Evolutionary conservation across 2,797 vertebrate species (phyloP).

Genomic region (Liparis tanakae): DNA sequence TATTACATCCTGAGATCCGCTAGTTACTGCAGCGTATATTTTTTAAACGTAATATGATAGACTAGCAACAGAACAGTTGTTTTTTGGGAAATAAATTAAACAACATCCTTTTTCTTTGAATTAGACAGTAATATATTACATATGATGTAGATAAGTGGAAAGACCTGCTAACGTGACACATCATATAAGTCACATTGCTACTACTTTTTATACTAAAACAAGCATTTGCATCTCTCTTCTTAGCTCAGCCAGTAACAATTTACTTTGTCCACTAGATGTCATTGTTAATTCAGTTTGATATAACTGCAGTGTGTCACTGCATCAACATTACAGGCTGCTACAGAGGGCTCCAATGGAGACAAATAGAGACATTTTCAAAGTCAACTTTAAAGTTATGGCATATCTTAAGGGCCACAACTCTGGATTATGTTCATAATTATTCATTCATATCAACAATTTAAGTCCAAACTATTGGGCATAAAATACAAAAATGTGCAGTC

Average conservation of each 20-base stretch:
- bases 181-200: neutral
- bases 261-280: constrained; percentile 69
- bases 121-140: neutral
- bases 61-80: neutral
- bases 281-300: constrained; percentile 39
- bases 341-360: neutral
- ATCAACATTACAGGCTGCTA: neutral
- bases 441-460: no score
- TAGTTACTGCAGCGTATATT: neutral
- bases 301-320: neutral
- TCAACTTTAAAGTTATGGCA: no score
- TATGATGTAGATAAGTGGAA: neutral
- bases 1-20: neutral
- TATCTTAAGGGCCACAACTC: neutral
- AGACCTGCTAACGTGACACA: neutral
- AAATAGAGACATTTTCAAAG: neutral
- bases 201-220: neutral
- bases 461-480: no score
- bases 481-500: no score
- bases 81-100: neutral
- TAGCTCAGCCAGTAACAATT: constrained; percentile 12
- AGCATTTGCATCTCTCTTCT: neutral
- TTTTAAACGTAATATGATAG: neutral
- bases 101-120: no score
- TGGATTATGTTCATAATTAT: neutral